These are phyloP conservation scores for Drosophila helvetica DNA, from an alignment of 2,888 invertebrate genomes.

Conservation along the genomic window DNA sequence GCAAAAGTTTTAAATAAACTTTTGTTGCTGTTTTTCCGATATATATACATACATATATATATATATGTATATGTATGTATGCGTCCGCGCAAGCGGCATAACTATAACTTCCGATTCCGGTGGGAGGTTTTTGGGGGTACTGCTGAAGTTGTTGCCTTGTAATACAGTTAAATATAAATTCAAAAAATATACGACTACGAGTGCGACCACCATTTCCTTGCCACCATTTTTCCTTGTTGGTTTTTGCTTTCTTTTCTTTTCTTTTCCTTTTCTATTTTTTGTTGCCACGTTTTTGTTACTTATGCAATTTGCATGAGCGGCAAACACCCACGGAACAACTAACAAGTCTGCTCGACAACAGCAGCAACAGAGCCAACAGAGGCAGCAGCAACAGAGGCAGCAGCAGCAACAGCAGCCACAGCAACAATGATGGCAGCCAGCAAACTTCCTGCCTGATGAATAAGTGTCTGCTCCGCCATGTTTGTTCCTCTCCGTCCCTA, in stretches of 20 bases:
- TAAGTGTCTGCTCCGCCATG: conserved; percentile 67
- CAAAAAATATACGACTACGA: conserved; percentile 49
- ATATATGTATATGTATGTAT: conserved; percentile 47
- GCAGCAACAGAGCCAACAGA: conserved; percentile 36
- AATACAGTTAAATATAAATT: conserved; percentile 75
- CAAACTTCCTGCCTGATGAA: conserved; percentile 78
- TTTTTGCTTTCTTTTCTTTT: conserved; percentile 34
- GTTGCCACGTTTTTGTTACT: conserved; percentile 43
- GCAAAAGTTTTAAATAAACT: conserved; percentile 76
- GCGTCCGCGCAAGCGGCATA: conserved; percentile 70
- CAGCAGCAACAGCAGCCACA: conserved; percentile 27
- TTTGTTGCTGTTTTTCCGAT: conserved; percentile 59
- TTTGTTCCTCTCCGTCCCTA: too few relatives aligned
- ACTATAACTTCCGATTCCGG: conserved; percentile 78
- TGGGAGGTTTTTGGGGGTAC: not conserved
- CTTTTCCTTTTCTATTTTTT: conserved; percentile 19
- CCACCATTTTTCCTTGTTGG: conserved; percentile 55
- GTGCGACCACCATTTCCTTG: conserved; percentile 45
- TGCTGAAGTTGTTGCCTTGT: conserved; percentile 46
- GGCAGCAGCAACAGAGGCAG: conserved; percentile 2
- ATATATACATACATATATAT: conserved; percentile 55
- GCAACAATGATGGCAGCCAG: conserved; percentile 57
- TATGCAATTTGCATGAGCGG: conserved; percentile 77
- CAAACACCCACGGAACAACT: conserved; percentile 78
- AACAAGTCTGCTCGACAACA: conserved; percentile 68